phyloP scores from a whole-genome alignment of 2,113 vertebrate species.

The Macquaria australasica region DNA sequence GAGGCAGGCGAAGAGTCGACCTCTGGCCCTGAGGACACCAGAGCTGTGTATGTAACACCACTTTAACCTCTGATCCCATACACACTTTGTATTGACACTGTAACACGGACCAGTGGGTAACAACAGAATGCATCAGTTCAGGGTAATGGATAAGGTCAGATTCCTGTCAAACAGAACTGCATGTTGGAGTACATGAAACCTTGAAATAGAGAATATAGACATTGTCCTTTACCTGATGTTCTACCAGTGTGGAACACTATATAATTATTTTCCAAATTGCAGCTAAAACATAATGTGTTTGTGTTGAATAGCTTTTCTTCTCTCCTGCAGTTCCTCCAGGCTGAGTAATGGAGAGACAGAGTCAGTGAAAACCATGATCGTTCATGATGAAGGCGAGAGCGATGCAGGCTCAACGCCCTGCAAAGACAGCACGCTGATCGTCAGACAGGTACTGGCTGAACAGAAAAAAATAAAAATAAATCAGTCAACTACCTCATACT shows the following conservation, averaged over 20 bases:
- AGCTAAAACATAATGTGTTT: background rate
- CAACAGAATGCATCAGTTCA: background rate
- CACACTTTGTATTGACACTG: background rate
- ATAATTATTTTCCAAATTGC: background rate
- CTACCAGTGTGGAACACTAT: background rate
- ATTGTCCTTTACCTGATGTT: background rate
- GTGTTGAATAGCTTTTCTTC: background rate
- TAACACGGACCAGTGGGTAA: background rate
- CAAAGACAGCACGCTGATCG: slow-evolving; percentile 97
- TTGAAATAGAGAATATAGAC: background rate
- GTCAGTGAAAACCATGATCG: slow-evolving; percentile 96
- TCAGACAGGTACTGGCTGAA: slow-evolving; percentile 92
- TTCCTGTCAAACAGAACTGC: background rate
- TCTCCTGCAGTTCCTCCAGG: slow-evolving; percentile 84
- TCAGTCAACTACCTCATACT: background rate
- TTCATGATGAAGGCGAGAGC: slow-evolving; percentile 94
- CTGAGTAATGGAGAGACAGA: slow-evolving; percentile 97
- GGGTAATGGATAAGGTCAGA: background rate
- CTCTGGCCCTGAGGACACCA: slow-evolving; percentile 94
- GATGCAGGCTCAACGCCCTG: slow-evolving; percentile 95
- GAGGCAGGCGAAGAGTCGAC: slow-evolving; percentile 94
- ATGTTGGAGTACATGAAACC: background rate
- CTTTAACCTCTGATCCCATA: background rate
- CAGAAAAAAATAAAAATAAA: no score
- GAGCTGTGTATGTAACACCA: slow-evolving; percentile 89